phyloP scores from a whole-genome alignment of 2,797 vertebrate genomes.

The Geotrypetes seraphini region DNA sequence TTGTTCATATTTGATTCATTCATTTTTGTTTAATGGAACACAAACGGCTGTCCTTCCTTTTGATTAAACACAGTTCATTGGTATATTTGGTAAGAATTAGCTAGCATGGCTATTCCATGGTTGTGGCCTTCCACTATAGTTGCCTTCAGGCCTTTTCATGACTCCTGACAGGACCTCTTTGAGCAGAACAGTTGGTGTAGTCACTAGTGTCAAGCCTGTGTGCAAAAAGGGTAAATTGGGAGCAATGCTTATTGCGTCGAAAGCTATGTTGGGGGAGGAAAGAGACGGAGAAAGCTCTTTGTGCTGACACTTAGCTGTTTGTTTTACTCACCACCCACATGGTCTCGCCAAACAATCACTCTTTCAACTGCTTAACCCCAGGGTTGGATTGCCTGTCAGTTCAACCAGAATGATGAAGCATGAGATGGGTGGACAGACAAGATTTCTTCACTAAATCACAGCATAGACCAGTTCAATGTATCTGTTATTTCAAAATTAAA shows the following conservation, averaged over 20 bases:
- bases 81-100: conserved; percentile 32
- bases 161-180: conserved; percentile 45
- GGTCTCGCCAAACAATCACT: conserved; percentile 54
- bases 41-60: conserved; percentile 45
- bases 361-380: conserved; percentile 50
- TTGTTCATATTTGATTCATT: conserved; percentile 44
- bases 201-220: conserved; percentile 37
- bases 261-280: conserved; percentile 28
- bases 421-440: conserved; percentile 26
- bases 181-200: conserved; percentile 54
- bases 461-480: conserved; percentile 16
- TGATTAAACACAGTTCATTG: conserved; percentile 17
- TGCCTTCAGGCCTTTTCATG: conserved; percentile 45
- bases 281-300: conserved; percentile 44
- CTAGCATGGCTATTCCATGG: not conserved
- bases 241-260: conserved; percentile 47
- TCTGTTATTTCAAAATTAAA: conserved; percentile 12
- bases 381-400: conserved; percentile 46
- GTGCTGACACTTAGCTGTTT: conserved; percentile 48
- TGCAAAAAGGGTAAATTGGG: conserved; percentile 49
- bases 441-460: conserved; percentile 1
- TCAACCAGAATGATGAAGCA: conserved; percentile 41
- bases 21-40: conserved; percentile 51
- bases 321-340: conserved; percentile 51
- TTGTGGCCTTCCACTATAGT: conserved; percentile 39